Evolutionary conservation across 2,113 vertebrate species (phyloP), one percentile per base, ranked within the genome.

Genomic region (Ramphastos sulfuratus): DNA sequence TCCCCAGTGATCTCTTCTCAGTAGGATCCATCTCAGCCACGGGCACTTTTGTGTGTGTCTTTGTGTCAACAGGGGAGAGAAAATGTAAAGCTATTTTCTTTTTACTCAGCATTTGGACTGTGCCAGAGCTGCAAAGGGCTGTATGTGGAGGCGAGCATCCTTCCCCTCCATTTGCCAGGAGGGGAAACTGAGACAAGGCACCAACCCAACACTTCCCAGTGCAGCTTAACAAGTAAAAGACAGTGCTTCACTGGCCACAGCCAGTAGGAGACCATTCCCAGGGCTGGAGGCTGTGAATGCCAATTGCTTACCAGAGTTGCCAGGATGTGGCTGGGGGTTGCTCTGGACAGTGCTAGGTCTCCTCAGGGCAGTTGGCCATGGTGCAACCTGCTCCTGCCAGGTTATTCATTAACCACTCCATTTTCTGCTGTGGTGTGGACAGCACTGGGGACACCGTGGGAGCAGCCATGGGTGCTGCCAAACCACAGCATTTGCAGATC

Each of bases 331-430:
- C n/a, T 2, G 0, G 50, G 50, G 18, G 23, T 33, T 67, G 24
- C 50, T 50, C 19, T 0, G 2, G 21, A 50, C 15, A 7, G 28
- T 18, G 42, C 50, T 63, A 75, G 8, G 7, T 31, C 2, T 73
- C n/a, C 46, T 16, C 0, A 4, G 23, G 71, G 44, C 56, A 35
- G 14, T 54, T 14, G 23, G 69, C 46, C 48, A 8, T 4, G 30
- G 72, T 66, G 74, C 77, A 76, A 1, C 69, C 37, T 10, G 14
- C 55, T 87, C 27, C 70, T 70, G 31, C 33, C 15, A 13, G 56
- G 85, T 71, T 94, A 74, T 17, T 94, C 37, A 78, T 96, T 93
- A 94, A 93, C 81, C 61, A 71, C 18, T 7, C 69, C 9, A 3
- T 25, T 39, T 70, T 67, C 9, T 30, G 27, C 67, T 81, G 37